Conservation (phyloP, 2,797 vertebrate genomes). For the Hypotaenidia philippensis region DNA sequence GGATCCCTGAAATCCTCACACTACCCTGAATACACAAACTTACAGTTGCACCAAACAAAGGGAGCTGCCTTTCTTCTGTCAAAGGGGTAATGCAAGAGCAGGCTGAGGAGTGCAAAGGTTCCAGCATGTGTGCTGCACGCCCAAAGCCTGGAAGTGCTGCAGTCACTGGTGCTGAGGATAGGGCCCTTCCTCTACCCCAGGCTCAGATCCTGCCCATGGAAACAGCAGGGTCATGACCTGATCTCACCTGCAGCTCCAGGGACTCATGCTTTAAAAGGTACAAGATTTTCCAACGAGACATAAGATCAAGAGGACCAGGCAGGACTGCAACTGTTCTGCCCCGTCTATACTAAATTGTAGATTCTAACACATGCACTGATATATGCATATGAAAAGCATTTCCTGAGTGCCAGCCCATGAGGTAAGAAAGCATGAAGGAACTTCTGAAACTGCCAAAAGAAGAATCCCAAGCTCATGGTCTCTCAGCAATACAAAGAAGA, state of each 20-base stretch:
- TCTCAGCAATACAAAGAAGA: background rate
- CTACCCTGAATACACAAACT: background rate
- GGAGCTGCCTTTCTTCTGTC: background rate
- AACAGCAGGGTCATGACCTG: background rate
- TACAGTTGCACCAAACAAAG: background rate
- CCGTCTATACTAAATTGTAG: background rate
- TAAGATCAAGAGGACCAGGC: background rate
- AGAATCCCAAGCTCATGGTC: background rate
- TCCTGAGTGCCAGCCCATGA: background rate
- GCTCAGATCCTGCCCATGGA: background rate
- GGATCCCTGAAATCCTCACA: background rate
- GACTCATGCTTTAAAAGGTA: background rate
- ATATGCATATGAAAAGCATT: background rate
- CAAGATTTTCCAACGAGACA: background rate
- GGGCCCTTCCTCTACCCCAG: accelerated
- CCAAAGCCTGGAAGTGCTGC: background rate
- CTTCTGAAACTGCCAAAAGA: conserved; percentile 14
- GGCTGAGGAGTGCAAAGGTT: background rate
- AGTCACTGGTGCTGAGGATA: background rate
- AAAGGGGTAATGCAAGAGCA: background rate
- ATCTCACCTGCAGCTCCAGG: background rate
- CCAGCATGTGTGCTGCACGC: background rate
- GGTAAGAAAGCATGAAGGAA: background rate
- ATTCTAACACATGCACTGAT: background rate
- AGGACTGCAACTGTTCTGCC: background rate